phyloP scores from a whole-genome alignment of 2,797 vertebrate genomes.

The Rhinophrynus dorsalis region DNA sequence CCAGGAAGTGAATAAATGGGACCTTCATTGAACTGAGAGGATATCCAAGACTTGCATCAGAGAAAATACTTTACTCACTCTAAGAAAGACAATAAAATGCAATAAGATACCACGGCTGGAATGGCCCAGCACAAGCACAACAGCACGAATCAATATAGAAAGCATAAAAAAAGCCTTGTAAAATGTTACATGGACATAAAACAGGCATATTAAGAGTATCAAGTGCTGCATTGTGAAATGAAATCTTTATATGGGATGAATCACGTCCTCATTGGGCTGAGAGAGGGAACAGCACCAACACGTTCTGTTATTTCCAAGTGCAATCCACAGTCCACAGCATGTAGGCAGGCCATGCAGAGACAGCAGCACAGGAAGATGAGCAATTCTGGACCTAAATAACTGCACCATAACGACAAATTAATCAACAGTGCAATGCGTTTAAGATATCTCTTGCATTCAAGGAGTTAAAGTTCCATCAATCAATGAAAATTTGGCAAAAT shows the following conservation, averaged over 20 bases:
- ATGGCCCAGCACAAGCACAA: neutral
- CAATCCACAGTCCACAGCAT: too few relatives aligned
- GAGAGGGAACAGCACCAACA: too few relatives aligned
- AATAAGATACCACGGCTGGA: neutral
- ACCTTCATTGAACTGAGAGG: neutral
- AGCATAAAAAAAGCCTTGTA: constrained; percentile 14
- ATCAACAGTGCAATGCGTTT: too few relatives aligned
- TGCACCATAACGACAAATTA: too few relatives aligned
- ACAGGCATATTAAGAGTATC: neutral
- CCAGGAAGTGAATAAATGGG: neutral
- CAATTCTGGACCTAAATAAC: too few relatives aligned
- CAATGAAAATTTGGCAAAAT: too few relatives aligned
- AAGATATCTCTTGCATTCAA: too few relatives aligned
- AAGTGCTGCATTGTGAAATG: neutral
- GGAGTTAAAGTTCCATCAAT: too few relatives aligned
- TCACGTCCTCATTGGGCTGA: neutral
- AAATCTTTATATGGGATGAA: constrained; percentile 2
- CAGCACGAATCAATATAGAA: constrained; percentile 15
- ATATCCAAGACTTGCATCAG: neutral
- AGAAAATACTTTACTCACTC: constrained; percentile 4
- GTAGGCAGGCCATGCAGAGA: too few relatives aligned
- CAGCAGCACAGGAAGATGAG: too few relatives aligned
- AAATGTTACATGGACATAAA: constrained; percentile 12
- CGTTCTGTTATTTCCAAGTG: too few relatives aligned
- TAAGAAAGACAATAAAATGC: constrained; percentile 6